These are phyloP conservation scores for Barbus barbus DNA, from an alignment of 2,113 vertebrate genomes.

Conservation along the genomic window DNA sequence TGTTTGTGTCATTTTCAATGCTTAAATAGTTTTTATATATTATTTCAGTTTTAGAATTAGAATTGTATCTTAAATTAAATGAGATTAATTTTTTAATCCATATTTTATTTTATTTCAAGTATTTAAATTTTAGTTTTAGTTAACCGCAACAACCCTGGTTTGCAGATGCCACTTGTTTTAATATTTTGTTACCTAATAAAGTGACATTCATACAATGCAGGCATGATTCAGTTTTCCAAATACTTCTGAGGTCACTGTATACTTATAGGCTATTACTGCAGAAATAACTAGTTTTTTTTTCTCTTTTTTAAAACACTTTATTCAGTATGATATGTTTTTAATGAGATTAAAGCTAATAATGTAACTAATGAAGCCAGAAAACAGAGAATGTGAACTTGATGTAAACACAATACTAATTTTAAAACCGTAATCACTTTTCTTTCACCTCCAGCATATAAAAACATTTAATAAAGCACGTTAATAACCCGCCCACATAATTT, in stretches of 20 bases:
- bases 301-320: too few species aligned
- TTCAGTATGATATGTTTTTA: neutral
- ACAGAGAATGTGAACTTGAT: neutral
- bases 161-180: neutral
- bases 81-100: too few species aligned
- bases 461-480: neutral
- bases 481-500: neutral
- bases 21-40: neutral
- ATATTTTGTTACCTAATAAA: neutral
- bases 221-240: too few species aligned
- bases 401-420: neutral
- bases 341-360: neutral
- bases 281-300: neutral
- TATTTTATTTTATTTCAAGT: too few species aligned
- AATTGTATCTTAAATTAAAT: too few species aligned
- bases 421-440: neutral
- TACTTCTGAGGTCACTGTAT: neutral
- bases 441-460: neutral
- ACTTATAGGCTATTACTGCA: neutral
- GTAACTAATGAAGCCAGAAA: neutral
- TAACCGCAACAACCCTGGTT: neutral
- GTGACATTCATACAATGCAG: neutral
- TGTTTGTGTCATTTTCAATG: neutral
- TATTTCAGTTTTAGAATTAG: neutral
- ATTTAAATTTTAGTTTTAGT: too few species aligned